A percentile compares a stretch with the other conserved stretches of the same genome.
phyloP scores from a whole-genome alignment of 2,113 vertebrate genomes.

The Alligator mississippiensis region DNA sequence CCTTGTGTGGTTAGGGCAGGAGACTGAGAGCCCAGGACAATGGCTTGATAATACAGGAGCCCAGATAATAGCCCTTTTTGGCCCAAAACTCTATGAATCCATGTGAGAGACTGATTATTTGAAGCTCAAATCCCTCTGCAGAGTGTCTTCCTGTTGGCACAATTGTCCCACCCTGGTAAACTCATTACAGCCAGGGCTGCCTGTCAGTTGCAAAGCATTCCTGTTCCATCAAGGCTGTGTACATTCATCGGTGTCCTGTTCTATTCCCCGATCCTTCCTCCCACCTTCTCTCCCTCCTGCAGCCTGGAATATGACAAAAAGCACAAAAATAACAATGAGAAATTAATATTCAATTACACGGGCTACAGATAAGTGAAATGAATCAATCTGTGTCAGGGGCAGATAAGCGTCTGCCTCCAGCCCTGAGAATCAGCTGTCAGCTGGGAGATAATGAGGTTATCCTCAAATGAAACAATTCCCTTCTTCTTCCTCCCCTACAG shows the following conservation, averaged over 20 bases:
- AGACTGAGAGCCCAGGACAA: neutral
- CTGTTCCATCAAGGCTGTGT: neutral
- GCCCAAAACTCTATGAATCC: neutral
- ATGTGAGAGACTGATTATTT: neutral
- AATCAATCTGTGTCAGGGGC: constrained; percentile 61
- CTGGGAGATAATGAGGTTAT: constrained; percentile 49
- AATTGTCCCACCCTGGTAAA: neutral
- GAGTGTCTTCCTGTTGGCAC: neutral
- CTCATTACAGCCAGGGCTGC: neutral
- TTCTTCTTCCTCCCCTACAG: neutral
- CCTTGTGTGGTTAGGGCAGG: neutral
- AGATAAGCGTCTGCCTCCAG: constrained; percentile 62
- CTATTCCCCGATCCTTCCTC: neutral
- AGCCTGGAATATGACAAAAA: neutral
- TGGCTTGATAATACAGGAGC: neutral
- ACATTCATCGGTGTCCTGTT: neutral
- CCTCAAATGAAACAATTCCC: neutral
- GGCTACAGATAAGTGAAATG: constrained; percentile 39
- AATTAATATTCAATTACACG: constrained; percentile 72
- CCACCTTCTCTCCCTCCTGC: neutral
- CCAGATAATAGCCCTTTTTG: neutral
- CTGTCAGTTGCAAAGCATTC: neutral
- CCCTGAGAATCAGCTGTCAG: constrained; percentile 55
- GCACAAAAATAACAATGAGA: constrained; percentile 56
- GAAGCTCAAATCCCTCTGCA: neutral